Evolutionary conservation across 2,888 invertebrate genomes (phyloP).

Genomic region (Luperina nickerlii): DNA sequence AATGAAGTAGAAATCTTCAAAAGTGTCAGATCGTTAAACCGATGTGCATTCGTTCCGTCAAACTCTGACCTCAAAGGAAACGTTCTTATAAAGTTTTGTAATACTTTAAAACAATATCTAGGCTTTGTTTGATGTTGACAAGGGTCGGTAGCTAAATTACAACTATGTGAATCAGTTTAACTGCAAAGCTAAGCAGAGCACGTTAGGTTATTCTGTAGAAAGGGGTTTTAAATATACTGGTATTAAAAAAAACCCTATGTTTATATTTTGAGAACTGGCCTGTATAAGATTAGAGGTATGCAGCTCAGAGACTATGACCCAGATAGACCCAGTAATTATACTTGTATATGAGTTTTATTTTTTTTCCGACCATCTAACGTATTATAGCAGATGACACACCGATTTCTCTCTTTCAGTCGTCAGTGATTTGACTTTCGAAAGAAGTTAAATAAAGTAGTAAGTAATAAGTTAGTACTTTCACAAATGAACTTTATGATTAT

Average conservation of each 20-base stretch:
- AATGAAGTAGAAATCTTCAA: conserved; percentile 35
- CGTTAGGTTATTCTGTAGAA: background rate
- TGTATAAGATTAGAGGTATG: background rate
- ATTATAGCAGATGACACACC: no score
- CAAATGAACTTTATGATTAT: no score
- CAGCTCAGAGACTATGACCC: background rate
- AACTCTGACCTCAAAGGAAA: conserved; percentile 69
- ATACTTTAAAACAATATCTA: background rate
- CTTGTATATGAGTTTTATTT: no score
- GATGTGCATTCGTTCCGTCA: conserved; percentile 79
- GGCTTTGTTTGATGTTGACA: background rate
- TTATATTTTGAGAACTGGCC: background rate
- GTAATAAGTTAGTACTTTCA: no score
- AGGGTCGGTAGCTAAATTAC: background rate
- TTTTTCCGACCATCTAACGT: no score
- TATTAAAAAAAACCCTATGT: background rate
- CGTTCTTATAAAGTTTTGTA: conserved; percentile 15
- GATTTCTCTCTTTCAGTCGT: no score
- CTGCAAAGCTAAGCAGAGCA: no score
- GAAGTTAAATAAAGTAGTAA: no score
- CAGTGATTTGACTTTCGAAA: no score
- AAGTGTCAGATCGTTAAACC: conserved; percentile 71
- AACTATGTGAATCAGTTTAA: background rate
- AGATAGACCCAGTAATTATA: background rate
- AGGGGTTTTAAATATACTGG: background rate